Evolutionary conservation across 30 jellyfish, hydroid and myxozoan species (phyloP), one percentile per base, ranked within the genome.

Genomic region (Morbakka virulenta): DNA sequence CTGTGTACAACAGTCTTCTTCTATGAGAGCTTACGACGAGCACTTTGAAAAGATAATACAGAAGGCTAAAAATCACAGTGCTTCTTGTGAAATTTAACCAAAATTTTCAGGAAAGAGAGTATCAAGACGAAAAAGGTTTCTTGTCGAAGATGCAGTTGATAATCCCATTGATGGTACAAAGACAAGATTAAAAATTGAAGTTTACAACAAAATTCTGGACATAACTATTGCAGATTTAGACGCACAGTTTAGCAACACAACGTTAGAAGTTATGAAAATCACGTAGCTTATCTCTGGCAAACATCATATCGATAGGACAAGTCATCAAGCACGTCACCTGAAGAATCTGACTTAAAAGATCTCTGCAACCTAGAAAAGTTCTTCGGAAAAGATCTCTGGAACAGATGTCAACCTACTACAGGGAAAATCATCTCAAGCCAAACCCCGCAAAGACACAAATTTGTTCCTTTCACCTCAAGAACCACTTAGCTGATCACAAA

Each of bases 141-240:
- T n/a, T 53, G 69, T n/a, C 69, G 69, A 53, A 53, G 69, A 53
- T 53, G 69, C 69, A 53, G 69, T 53, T 25, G 63, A 67, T 67
- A 32, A 67, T 67, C 70, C 79, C 13, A 67, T 67, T 67, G 79
- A 30, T 67, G 79, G 35, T 32, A 23, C 17, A 67, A 67, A 23
- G 57, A 47, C 32, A 70, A 70, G 82, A 70, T 70, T 35, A 26
- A 70, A 70, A 49, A 49, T 70, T 36, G 82, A 70, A 33, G 32
- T 70, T 49, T 41, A 70, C 72, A 31, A 70, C 76, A 31, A 47
- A 34, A 49, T 70, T 70, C 77, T 70, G 25, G 75, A 70, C 72
- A 70, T 36, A n/a, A 12, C 48, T 30, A 70, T 36, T 70, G 35
- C 57, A 23, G 79, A 24, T 67, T 23, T 67, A 32, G 26, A 67